phyloP scores from a whole-genome alignment of 2,888 invertebrate genomes.

The Torymus aiolomorphi region DNA sequence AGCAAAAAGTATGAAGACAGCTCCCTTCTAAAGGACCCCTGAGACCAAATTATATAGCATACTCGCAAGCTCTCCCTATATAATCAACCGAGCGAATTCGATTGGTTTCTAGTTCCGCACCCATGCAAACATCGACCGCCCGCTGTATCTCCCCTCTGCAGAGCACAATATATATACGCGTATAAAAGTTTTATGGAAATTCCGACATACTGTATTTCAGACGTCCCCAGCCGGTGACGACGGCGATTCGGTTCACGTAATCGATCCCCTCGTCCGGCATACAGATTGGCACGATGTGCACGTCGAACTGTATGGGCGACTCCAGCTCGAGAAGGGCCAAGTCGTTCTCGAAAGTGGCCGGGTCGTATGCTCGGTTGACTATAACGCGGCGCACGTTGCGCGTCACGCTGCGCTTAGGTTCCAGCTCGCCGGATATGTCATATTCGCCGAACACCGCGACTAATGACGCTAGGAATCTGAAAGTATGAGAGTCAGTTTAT shows the following conservation, averaged over 20 bases:
- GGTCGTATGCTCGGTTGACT: constrained; percentile 91
- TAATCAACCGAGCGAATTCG: too few species aligned
- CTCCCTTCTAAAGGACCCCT: too few species aligned
- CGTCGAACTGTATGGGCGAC: constrained; percentile 87
- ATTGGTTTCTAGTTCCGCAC: too few species aligned
- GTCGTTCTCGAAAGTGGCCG: constrained; percentile 94
- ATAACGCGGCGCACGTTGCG: constrained; percentile 91
- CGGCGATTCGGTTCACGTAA: constrained; percentile 90
- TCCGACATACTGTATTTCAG: constrained; percentile 85
- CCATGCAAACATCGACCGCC: too few species aligned
- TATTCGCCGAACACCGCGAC: constrained; percentile 94
- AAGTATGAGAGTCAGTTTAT: constrained; percentile 37
- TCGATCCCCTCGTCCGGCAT: constrained; percentile 87
- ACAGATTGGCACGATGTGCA: constrained; percentile 94
- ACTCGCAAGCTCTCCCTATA: too few species aligned
- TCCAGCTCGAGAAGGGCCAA: constrained; percentile 91
- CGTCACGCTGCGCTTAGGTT: constrained; percentile 85
- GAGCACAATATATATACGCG: too few species aligned
- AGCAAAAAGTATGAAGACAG: too few species aligned
- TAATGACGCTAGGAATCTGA: constrained; percentile 89
- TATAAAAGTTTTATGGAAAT: too few species aligned
- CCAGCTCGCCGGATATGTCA: constrained; percentile 90
- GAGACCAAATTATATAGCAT: too few species aligned
- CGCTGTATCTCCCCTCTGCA: too few species aligned
- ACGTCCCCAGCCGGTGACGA: constrained; percentile 95